These are phyloP conservation scores for Parus major DNA, from an alignment of 2,113 vertebrate species.

Conservation along the genomic window DNA sequence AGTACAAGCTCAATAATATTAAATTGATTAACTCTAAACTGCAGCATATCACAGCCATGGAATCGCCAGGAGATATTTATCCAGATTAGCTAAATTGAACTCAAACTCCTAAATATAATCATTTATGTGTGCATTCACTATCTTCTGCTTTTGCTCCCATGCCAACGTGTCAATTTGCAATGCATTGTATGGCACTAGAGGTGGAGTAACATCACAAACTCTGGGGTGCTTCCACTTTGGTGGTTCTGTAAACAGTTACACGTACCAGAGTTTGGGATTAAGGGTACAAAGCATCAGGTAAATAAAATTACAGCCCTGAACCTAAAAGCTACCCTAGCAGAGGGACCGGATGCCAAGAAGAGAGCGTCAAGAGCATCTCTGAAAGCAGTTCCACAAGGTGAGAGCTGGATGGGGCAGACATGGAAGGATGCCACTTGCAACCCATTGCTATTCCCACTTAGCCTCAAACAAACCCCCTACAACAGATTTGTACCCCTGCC, in stretches of 20 bases:
- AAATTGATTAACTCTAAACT: conserved; percentile 14
- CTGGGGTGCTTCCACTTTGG: neutral
- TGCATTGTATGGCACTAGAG: conserved; percentile 33
- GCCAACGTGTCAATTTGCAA: neutral
- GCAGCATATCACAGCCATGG: neutral
- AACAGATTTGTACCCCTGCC: conserved; percentile 12
- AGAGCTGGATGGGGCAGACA: neutral
- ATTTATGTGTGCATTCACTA: neutral
- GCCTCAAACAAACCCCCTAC: neutral
- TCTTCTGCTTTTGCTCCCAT: neutral
- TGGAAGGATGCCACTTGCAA: conserved; percentile 1
- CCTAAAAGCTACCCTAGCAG: neutral
- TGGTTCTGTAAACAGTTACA: neutral
- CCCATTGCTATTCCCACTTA: neutral
- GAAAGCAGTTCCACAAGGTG: neutral
- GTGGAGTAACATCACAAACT: neutral
- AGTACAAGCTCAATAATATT: conserved; percentile 12
- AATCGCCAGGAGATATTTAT: neutral
- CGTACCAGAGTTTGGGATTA: neutral
- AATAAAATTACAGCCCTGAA: neutral
- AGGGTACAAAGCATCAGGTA: neutral
- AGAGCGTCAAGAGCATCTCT: neutral
- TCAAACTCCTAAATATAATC: neutral
- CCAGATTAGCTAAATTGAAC: neutral
- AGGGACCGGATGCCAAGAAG: neutral